These are phyloP conservation scores for Drosophila subpulchrella DNA, from an alignment of 1,140 invertebrate genomes.

Conservation along the genomic window DNA sequence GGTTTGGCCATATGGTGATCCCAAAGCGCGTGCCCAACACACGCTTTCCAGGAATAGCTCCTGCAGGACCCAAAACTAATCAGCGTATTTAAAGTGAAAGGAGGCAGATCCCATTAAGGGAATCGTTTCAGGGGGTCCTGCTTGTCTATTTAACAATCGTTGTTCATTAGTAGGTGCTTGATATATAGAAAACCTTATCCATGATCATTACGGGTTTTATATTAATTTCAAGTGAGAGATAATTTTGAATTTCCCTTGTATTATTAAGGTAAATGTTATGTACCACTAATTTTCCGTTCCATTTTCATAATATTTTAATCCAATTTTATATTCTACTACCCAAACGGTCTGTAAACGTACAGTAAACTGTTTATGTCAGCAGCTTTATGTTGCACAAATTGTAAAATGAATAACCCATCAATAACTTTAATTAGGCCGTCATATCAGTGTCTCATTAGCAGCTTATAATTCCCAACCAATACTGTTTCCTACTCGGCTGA, in stretches of 20 bases:
- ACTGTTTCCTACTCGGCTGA: background rate
- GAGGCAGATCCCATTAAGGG: conserved; percentile 18
- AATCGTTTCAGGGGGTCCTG: conserved; percentile 13
- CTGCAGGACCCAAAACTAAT: conserved; percentile 49
- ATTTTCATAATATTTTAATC: no score
- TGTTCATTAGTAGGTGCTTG: background rate
- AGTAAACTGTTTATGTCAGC: background rate
- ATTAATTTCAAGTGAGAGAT: no score
- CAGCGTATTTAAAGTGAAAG: conserved; percentile 42
- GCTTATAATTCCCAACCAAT: conserved; percentile 8
- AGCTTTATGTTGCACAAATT: background rate
- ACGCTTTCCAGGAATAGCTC: conserved; percentile 53
- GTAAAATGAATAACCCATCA: background rate
- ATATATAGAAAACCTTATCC: no score
- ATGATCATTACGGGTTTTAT: no score
- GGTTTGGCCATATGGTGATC: conserved; percentile 49
- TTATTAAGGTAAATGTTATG: no score
- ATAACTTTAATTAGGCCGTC: conserved; percentile 12
- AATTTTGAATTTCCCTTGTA: no score
- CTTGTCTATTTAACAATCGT: conserved; percentile 20
- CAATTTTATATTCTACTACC: no score
- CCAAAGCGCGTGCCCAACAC: conserved; percentile 56
- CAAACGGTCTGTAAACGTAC: no score
- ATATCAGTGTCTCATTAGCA: conserved; percentile 8
- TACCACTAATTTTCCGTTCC: no score